Evolutionary conservation across 2,888 invertebrate species (phyloP), one percentile per base, ranked within the genome.

Genomic region (Parapristionchus giblindavisi): DNA sequence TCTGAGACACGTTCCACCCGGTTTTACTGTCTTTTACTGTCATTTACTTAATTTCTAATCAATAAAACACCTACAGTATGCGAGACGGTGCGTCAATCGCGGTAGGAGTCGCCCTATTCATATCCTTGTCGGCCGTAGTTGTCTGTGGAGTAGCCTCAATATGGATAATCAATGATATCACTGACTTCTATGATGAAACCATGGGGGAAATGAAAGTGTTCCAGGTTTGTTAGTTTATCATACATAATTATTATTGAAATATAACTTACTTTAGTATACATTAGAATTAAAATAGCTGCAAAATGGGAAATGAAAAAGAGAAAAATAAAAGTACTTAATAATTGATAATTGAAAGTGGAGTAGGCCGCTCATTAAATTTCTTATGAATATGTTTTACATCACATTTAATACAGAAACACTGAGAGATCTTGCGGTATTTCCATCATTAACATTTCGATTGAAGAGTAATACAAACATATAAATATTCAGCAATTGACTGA

Each of bases 131-230:
- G 5, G 76, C 80, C 11, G 73, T 80, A n/a, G 75, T 78, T 65
- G 66, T 75, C 43, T 75, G 76, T 5, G 70, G 77, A 29, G 63
- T 75, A 58, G 51, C 77, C 38, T 76, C 80, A 4, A 70, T 72
- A 4, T 72, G 75, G 8, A 63, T 80, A 4, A 77, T 80, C 65
- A 29, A 77, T 24, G 82, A 82, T 68, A 77, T 82, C 74, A 78
- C 80, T 75, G 77, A 76, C 54, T 79, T 82, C 60, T 78, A 78
- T 58, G 80, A 78, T 27, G 80, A 81, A 24, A 63, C 78, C 60
- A 80, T 75, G 43, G 70, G 66, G 40, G 82, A 82, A 65, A 63
- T 82, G 68, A 60, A 56, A 51, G 76, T 77, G 27, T 81, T 81
- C 78, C 78, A 78, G 60, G 66, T 75, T 2, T 2, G 51, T 8